Evolutionary conservation across 2,113 vertebrate genomes (phyloP).

Genomic region (Cairina moschata): DNA sequence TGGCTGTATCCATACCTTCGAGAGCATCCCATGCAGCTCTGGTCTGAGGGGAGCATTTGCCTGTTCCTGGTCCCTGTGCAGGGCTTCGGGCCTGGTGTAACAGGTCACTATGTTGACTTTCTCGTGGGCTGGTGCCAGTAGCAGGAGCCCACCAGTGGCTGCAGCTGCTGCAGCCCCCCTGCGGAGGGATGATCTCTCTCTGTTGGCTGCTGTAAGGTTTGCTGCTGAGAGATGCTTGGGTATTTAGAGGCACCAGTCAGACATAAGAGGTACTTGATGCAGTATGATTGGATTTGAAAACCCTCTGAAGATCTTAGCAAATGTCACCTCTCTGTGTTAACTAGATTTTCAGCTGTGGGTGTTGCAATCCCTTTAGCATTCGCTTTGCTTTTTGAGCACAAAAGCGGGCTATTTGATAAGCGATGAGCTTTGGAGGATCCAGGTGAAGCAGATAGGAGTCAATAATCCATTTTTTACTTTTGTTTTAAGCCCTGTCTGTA

Average conservation of each 20-base stretch:
- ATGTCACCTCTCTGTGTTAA: not conserved
- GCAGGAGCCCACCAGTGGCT: not conserved
- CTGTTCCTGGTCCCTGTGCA: not conserved
- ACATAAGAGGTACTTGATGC: not conserved
- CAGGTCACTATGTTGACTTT: not conserved
- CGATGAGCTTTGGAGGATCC: not conserved
- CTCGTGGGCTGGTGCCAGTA: not conserved
- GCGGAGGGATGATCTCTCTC: not conserved
- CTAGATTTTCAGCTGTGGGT: not conserved
- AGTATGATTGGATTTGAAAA: not conserved
- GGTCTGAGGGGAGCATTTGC: not conserved
- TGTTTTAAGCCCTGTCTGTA: not conserved
- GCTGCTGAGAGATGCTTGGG: not conserved
- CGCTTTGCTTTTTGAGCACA: not conserved
- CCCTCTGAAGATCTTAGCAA: not conserved
- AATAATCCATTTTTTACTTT: not conserved
- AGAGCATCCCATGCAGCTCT: not conserved
- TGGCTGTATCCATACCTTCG: accelerated
- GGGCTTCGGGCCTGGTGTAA: not conserved
- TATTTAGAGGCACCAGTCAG: not conserved
- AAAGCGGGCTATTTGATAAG: not conserved
- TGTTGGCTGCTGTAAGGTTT: not conserved
- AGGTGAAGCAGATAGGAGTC: not conserved
- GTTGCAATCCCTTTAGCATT: not conserved
- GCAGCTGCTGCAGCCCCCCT: not conserved